Evolutionary conservation across 2,797 vertebrate genomes (phyloP).

Genomic region (Catharus ustulatus): DNA sequence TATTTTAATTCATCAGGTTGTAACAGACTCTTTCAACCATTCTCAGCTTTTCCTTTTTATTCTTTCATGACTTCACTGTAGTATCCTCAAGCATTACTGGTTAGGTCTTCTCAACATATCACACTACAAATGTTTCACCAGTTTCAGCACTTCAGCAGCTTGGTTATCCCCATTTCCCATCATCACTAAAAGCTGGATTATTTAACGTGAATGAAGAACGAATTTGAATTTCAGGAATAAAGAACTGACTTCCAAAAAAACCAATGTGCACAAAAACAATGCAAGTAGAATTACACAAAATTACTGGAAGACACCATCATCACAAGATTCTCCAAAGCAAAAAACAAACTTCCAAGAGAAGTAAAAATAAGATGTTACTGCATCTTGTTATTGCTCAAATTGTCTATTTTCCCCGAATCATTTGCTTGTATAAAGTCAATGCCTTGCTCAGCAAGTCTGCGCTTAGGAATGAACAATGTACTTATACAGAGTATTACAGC

Average conservation of each 20-base stretch:
- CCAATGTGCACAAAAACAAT: accelerated
- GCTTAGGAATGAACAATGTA: background rate
- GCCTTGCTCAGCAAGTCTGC: background rate
- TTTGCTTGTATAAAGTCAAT: background rate
- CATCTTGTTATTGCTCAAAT: background rate
- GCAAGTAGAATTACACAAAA: background rate
- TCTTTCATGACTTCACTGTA: background rate
- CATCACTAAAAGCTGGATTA: background rate
- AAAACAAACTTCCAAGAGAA: background rate
- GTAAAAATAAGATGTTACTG: background rate
- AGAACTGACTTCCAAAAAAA: background rate
- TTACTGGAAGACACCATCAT: background rate
- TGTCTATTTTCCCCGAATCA: background rate
- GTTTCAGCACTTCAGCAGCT: background rate
- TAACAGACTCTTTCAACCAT: background rate
- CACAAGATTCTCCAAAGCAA: background rate
- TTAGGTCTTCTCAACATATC: background rate
- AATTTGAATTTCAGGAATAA: background rate
- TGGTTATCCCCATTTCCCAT: background rate
- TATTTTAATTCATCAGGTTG: background rate
- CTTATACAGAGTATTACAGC: background rate
- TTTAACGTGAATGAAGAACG: accelerated
- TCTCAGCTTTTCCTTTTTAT: background rate
- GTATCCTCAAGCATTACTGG: background rate
- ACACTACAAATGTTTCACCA: background rate